Base-by-base conservation (phyloP, 1,140 invertebrate species). In the Lucilia sericata region DNA sequence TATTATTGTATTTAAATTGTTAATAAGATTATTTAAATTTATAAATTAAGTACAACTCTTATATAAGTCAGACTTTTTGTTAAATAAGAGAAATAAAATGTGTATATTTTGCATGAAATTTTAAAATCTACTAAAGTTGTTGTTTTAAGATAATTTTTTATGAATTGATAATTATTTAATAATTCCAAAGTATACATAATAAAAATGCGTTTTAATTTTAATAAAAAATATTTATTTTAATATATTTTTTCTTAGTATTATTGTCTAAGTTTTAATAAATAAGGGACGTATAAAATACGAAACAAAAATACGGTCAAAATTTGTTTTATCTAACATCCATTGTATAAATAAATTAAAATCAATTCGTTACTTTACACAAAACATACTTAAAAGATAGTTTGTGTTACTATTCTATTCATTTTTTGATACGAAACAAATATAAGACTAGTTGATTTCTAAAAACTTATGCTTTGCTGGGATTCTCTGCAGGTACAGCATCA, bases 391-490 rank as follows among this genome's bases (percentile, higher is more conserved):
- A 21, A 25, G 25, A 7, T 47, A 19, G 3, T 78, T 78, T 78
- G 47, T 17, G 10, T 49, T 49, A 51, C 7, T 80, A 80, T 49
- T 49, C 34, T 30, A 30, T 30, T 30, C 25, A 30, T 30, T 30
- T 30, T 34, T 10, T 3, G 14, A 47, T 5, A 17, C 2, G 30
- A 36, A 42, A 8, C 42, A 42, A 42, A 36, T 80, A 80, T n/a
- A 30, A 80, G n/a, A 80, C 42, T 80, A 80, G 42, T 19, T 49
- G 76, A 49, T 49, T 10, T 49, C n/a, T 47, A 4, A n/a, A 30
- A 80, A 49, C 60, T 84, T 82, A 84, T n/a, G 84, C 78, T 75
- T 84, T 84, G 13, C 42, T 42, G 42, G 19, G 34, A 34, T 21
- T 75, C 30, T 81, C 82, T 19, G 47, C 74, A 34, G 76, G 70